These are phyloP conservation scores for Caenorhabditis brenneri DNA, from an alignment of 1,140 invertebrate genomes.

Conservation along the genomic window DNA sequence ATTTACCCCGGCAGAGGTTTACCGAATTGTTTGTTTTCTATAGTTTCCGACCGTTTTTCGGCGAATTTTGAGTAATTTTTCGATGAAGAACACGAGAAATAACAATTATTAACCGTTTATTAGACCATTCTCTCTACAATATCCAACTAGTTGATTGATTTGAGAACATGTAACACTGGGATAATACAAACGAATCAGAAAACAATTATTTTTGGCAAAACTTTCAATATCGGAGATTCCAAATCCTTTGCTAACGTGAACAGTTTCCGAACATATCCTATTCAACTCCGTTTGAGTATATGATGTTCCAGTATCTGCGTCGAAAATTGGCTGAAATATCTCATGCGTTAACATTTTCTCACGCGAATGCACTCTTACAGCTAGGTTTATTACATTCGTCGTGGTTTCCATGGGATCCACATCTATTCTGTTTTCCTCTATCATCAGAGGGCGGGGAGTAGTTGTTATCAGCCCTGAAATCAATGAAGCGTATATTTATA, in stretches of 20 bases:
- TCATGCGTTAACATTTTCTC: not conserved
- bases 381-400: conserved; percentile 29
- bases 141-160: conserved; percentile 31
- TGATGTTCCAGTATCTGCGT: not conserved
- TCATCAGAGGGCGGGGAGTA: not conserved
- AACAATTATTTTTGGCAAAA: conserved; percentile 32
- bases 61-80: not conserved
- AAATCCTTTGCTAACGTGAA: conserved; percentile 24
- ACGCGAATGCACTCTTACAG: not conserved
- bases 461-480: conserved; percentile 31
- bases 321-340: conserved; percentile 15
- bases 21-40: not conserved
- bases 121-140: conserved; percentile 36
- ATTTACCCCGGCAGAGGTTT: not conserved
- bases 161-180: conserved; percentile 21
- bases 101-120: conserved; percentile 20
- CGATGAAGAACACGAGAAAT: not conserved
- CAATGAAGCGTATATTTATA: not conserved
- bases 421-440: conserved; percentile 4
- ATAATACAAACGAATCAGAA: conserved; percentile 28
- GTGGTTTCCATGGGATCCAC: not conserved
- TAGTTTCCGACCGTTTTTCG: not conserved
- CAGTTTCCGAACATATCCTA: conserved; percentile 5
- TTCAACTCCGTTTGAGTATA: not conserved
- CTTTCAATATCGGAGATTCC: conserved; percentile 28